Base-by-base conservation (phyloP, 2,797 vertebrate species). In the Sciurus carolinensis region DNA sequence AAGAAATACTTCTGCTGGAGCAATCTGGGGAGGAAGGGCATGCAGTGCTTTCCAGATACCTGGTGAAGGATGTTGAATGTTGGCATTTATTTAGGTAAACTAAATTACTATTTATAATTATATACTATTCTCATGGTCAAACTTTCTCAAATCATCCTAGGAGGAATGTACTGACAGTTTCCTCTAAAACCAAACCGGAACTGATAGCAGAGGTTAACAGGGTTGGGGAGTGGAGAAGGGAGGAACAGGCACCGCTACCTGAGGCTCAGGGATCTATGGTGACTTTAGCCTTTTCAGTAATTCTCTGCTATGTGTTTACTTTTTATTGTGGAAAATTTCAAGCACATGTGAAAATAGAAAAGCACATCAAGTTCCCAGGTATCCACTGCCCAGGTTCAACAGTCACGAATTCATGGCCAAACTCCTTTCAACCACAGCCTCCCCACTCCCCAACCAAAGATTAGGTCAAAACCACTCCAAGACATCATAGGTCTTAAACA, bases 401-500 rank as follows among this genome's bases (percentile, higher is more conserved):
- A 1, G 3, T 42, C 69, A 47, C 5, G 14, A 44, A 26, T 6
- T 47, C 69, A 69, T 4, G 6, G 54, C 47, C 64, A n/a, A n/a
- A 7, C 13, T 42, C n/a, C 2, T 18, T 57, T 44, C 67, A 54
- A 30, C 30, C 44, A 12, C 30, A 50, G 30, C 6, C 59, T 71
- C 7, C 66, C 52, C 50, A 87, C 10, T 59, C 39, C 12, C 85
- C 86, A 71, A 3, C 4, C 44, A 39, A 14, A 7, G 24, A 50
- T 24, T 62, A 75, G 77, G 89, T 82, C 66, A 95, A 84, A 93
- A 52, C 36, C 73, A 47, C 91, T 44, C 30, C 10, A 89, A 85
- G 54, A 71, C 36, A 52, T n/a, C 71, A 17, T 59, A 11, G 14
- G 7, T 47, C 84, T 42, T 77, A 84, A 77, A 69, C 18, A 42